phyloP scores from a whole-genome alignment of 2,888 invertebrate species.

The Busseola fusca region DNA sequence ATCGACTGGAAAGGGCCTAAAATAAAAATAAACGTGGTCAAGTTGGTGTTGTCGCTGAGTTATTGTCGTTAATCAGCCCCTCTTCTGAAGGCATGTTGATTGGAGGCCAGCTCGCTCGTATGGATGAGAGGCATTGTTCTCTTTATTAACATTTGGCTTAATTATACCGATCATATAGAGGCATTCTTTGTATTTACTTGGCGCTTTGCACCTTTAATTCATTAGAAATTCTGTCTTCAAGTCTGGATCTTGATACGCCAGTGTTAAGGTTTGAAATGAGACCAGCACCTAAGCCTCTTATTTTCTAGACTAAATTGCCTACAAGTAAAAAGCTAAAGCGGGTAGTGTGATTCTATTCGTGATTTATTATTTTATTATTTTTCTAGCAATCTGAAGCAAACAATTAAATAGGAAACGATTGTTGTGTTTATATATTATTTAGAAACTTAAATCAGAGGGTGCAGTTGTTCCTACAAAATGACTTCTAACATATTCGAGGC shows the following conservation, averaged over 20 bases:
- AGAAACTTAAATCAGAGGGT: conserved; percentile 41
- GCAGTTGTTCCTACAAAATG: conserved; percentile 41
- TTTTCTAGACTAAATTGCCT: conserved; percentile 31
- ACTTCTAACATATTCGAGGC: conserved; percentile 60
- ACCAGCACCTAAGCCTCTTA: background rate
- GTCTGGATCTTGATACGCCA: conserved; percentile 29
- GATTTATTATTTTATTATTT: conserved; percentile 47
- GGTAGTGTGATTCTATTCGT: conserved; percentile 36
- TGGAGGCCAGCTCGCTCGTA: conserved; percentile 70
- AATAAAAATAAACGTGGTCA: conserved; percentile 86
- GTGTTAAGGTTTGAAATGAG: conserved; percentile 29
- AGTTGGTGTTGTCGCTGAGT: conserved; percentile 86
- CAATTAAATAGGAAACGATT: conserved; percentile 27
- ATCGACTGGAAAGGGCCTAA: conserved; percentile 87
- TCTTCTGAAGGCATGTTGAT: conserved; percentile 82
- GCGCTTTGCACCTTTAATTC: conserved; percentile 60
- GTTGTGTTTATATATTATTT: conserved; percentile 52
- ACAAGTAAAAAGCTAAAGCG: conserved; percentile 20
- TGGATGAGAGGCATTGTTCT: conserved; percentile 75
- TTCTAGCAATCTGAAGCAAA: conserved; percentile 18
- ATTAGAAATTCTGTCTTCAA: conserved; percentile 28
- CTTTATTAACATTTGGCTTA: conserved; percentile 79
- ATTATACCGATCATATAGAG: conserved; percentile 74
- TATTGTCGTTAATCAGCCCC: conserved; percentile 87
- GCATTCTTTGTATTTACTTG: conserved; percentile 63